phyloP scores from a whole-genome alignment of 2,888 invertebrate species.

The Stratiomys singularior region DNA sequence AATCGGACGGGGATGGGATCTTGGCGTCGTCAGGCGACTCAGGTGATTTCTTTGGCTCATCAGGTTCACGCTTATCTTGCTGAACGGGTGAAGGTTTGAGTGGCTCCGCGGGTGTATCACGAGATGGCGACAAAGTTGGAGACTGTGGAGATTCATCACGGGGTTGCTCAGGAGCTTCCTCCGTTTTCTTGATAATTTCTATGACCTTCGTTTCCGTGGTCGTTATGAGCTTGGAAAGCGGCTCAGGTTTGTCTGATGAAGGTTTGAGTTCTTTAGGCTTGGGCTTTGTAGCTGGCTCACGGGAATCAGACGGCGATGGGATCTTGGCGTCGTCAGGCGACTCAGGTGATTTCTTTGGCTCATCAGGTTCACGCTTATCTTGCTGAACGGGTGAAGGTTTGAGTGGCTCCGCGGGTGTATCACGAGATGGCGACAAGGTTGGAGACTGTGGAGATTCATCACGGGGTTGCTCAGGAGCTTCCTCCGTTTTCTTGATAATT shows the following conservation, averaged over 20 bases:
- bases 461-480: constrained; percentile 43
- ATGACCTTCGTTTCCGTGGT: no score
- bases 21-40: background rate
- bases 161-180: no score
- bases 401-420: background rate
- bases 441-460: constrained; percentile 11
- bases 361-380: background rate
- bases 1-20: background rate
- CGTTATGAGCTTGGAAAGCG: no score
- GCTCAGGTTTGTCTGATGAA: no score
- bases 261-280: background rate
- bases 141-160: background rate
- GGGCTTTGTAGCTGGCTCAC: background rate
- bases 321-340: background rate
- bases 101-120: no score
- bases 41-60: background rate
- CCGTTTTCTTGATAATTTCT: no score
- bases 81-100: no score
- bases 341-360: no score
- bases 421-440: background rate
- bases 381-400: background rate
- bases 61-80: background rate
- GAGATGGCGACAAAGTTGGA: no score
- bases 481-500: background rate
- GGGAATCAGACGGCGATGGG: background rate